Evolutionary conservation across 2,888 invertebrate genomes (phyloP).

Genomic region (Ferdinandea cuprea): DNA sequence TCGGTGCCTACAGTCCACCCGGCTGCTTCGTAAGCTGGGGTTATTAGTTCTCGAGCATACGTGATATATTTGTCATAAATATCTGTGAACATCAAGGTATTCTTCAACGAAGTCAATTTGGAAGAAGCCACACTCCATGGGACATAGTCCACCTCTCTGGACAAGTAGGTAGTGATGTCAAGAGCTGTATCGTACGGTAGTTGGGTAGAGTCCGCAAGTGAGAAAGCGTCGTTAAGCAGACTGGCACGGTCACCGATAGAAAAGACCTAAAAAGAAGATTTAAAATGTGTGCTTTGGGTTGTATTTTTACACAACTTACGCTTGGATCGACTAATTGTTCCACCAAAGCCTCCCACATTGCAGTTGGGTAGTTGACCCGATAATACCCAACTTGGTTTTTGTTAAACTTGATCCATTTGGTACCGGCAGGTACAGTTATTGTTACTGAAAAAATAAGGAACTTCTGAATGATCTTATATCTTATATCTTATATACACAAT

Average conservation of each 20-base stretch:
- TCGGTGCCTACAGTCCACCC: conserved; percentile 86
- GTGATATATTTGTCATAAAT: conserved; percentile 84
- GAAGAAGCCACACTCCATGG: conserved; percentile 89
- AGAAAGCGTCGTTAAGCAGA: conserved; percentile 91
- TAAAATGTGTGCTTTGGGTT: not conserved
- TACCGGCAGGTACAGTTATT: conserved; percentile 82
- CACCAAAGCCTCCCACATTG: conserved; percentile 85
- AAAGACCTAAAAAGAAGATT: conserved; percentile 79
- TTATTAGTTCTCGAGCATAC: conserved; percentile 85
- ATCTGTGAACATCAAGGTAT: conserved; percentile 84
- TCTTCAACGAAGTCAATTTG: conserved; percentile 84
- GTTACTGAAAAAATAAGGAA: conserved; percentile 71
- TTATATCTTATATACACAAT: too few species aligned
- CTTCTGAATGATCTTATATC: too few species aligned
- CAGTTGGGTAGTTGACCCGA: conserved; percentile 90
- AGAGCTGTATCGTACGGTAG: conserved; percentile 88
- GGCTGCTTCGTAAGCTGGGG: conserved; percentile 85
- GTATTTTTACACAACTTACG: not conserved
- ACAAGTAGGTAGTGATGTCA: conserved; percentile 87
- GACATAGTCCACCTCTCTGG: conserved; percentile 86
- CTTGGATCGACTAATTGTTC: conserved; percentile 78
- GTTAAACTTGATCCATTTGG: conserved; percentile 92
- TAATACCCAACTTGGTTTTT: conserved; percentile 92
- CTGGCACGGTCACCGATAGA: conserved; percentile 89
- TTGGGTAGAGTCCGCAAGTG: conserved; percentile 88